phyloP scores from a whole-genome alignment of 2,797 vertebrate genomes.

The Ciconia nigra region DNA sequence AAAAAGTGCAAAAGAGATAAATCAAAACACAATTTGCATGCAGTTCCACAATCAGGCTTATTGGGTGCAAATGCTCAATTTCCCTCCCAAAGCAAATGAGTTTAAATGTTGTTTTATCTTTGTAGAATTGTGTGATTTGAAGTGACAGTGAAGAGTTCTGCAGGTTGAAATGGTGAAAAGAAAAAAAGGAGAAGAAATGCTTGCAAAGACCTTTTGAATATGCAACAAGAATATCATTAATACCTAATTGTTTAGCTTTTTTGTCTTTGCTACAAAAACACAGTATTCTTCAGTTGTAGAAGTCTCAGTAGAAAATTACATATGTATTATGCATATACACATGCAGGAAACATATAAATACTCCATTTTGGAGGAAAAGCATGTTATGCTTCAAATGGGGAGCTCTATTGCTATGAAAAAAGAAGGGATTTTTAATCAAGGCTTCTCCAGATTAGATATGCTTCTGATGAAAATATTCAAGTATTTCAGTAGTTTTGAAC shows the following conservation, averaged over 20 bases:
- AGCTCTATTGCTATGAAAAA: conserved; percentile 45
- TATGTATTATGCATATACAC: conserved; percentile 55
- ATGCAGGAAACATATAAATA: conserved; percentile 55
- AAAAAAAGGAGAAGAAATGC: conserved; percentile 63
- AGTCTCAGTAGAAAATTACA: conserved; percentile 65
- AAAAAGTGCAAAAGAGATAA: conserved; percentile 84
- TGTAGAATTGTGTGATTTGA: conserved; percentile 75
- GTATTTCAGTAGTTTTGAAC: conserved; percentile 31
- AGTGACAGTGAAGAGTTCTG: conserved; percentile 79
- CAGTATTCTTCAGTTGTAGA: conserved; percentile 52
- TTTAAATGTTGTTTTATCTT: conserved; percentile 79
- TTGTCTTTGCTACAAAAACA: conserved; percentile 67
- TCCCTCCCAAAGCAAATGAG: conserved; percentile 78
- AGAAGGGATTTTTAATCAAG: conserved; percentile 41
- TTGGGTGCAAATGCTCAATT: conserved; percentile 81
- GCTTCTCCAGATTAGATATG: conserved; percentile 46
- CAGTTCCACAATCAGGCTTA: conserved; percentile 82
- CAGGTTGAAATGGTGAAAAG: conserved; percentile 75
- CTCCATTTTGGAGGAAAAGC: conserved; percentile 49
- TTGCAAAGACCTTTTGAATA: conserved; percentile 78
- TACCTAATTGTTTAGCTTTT: conserved; percentile 73
- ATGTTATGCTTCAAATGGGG: conserved; percentile 41
- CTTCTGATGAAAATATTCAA: conserved; percentile 37
- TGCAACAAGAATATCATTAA: conserved; percentile 78
- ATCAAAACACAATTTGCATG: conserved; percentile 86